Conservation (phyloP, 2,113 vertebrate species). For the Calonectris borealis region DNA sequence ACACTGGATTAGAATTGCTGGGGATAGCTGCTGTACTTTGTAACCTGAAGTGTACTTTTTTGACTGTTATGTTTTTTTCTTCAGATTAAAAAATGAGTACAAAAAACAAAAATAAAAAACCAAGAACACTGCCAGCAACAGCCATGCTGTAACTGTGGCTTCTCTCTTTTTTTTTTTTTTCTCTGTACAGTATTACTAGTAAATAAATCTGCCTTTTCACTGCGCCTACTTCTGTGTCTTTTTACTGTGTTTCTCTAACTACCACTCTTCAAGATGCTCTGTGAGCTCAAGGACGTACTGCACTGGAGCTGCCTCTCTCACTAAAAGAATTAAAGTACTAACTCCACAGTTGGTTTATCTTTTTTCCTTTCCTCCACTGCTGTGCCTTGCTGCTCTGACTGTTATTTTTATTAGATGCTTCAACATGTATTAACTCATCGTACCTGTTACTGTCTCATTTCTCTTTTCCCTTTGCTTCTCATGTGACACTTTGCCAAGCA, state of each 20-base stretch:
- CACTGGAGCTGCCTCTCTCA: background rate
- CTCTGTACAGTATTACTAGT: constrained; percentile 87
- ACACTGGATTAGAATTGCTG: constrained; percentile 79
- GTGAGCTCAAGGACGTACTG: background rate
- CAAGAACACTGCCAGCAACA: constrained; percentile 81
- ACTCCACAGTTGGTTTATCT: background rate
- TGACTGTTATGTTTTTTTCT: constrained; percentile 78
- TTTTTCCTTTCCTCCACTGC: background rate
- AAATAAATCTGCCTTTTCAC: constrained; percentile 90
- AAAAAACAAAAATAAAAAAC: constrained; percentile 31
- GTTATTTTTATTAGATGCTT: constrained; percentile 15
- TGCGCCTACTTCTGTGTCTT: constrained; percentile 79
- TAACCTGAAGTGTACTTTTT: constrained; percentile 86
- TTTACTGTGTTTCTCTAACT: constrained; percentile 77
- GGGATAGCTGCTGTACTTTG: constrained; percentile 85
- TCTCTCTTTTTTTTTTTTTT: constrained; percentile 76
- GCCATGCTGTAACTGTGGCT: constrained; percentile 82
- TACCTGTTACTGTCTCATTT: background rate
- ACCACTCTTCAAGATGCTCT: constrained; percentile 31
- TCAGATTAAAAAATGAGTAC: constrained; percentile 70
- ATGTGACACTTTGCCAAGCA: background rate
- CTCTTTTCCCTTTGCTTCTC: background rate
- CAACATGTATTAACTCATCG: background rate
- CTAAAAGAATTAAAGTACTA: constrained; percentile 54
- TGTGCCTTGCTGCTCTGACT: background rate